These are phyloP conservation scores for Arenaria interpres DNA, from an alignment of 2,113 vertebrate genomes.

Conservation along the genomic window DNA sequence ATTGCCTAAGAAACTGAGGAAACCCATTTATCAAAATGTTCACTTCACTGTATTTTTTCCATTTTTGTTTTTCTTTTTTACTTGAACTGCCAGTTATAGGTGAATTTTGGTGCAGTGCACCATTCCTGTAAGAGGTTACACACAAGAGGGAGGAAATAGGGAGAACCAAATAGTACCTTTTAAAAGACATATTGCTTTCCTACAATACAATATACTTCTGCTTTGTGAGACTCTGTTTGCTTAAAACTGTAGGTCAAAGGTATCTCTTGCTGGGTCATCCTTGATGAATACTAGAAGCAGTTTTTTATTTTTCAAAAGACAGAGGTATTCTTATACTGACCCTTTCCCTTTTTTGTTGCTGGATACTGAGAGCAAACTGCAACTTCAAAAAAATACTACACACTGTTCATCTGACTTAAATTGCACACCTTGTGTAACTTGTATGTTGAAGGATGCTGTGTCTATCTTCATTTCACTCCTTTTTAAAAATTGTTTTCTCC, in stretches of 20 bases:
- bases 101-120: constrained; percentile 52
- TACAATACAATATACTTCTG: background rate
- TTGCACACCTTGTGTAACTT: background rate
- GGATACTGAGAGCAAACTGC: background rate
- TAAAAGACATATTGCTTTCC: constrained; percentile 25
- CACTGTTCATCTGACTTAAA: background rate
- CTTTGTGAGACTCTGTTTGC: background rate
- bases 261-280: background rate
- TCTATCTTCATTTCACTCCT: background rate
- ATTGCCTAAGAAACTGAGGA: constrained; percentile 61
- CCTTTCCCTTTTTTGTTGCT: background rate
- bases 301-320: background rate
- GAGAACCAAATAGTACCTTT: background rate
- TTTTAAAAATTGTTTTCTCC: background rate
- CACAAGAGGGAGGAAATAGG: background rate
- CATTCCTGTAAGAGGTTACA: constrained; percentile 38
- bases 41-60: constrained; percentile 43
- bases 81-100: constrained; percentile 35
- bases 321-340: background rate
- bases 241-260: background rate
- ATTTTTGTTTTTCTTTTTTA: constrained; percentile 46
- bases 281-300: background rate
- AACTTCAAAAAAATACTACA: background rate
- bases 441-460: background rate
- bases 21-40: constrained; percentile 48